Evolutionary conservation across 2,888 invertebrate species (phyloP).

Genomic region (Chloroclystis v-ata): DNA sequence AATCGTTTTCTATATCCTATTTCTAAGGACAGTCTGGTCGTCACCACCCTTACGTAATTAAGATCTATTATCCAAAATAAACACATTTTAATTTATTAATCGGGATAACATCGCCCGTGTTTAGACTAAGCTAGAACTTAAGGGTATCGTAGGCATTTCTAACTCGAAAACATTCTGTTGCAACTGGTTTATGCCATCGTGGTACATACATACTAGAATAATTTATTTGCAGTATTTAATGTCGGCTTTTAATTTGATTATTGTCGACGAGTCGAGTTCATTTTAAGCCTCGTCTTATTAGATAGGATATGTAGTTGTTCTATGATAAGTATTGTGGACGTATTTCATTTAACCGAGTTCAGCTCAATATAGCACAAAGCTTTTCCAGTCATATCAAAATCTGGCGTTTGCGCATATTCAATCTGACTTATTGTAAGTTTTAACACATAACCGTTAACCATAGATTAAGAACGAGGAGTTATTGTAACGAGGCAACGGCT

Average conservation of each 20-base stretch:
- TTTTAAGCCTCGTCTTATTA: slow-evolving; percentile 66
- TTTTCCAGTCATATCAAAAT: slow-evolving; percentile 36
- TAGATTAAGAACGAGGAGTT: not conserved
- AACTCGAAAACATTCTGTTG: slow-evolving; percentile 58
- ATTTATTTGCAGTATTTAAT: slow-evolving; percentile 64
- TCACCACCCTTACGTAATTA: slow-evolving; percentile 23
- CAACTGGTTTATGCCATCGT: slow-evolving; percentile 48
- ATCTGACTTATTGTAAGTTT: not conserved
- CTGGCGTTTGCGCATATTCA: slow-evolving; percentile 3
- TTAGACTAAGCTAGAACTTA: slow-evolving; percentile 65
- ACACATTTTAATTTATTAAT: slow-evolving; percentile 30
- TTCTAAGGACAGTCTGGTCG: slow-evolving; percentile 13
- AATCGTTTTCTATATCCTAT: slow-evolving; percentile 14
- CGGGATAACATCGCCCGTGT: slow-evolving; percentile 38
- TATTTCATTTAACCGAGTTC: slow-evolving; percentile 29
- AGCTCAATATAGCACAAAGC: slow-evolving; percentile 28
- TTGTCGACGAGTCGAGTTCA: slow-evolving; percentile 55
- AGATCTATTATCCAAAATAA: slow-evolving; percentile 30
- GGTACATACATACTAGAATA: slow-evolving; percentile 44
- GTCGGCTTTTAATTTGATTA: slow-evolving; percentile 50
- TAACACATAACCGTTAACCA: slow-evolving; percentile 1
- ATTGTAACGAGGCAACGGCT: too few species aligned
- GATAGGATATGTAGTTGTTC: slow-evolving; percentile 73
- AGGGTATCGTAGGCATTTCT: slow-evolving; percentile 66
- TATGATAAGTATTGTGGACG: slow-evolving; percentile 44